Evolutionary conservation across 2,888 invertebrate genomes (phyloP), one percentile per base, ranked within the genome.

Genomic region (Drosophila barbarae): DNA sequence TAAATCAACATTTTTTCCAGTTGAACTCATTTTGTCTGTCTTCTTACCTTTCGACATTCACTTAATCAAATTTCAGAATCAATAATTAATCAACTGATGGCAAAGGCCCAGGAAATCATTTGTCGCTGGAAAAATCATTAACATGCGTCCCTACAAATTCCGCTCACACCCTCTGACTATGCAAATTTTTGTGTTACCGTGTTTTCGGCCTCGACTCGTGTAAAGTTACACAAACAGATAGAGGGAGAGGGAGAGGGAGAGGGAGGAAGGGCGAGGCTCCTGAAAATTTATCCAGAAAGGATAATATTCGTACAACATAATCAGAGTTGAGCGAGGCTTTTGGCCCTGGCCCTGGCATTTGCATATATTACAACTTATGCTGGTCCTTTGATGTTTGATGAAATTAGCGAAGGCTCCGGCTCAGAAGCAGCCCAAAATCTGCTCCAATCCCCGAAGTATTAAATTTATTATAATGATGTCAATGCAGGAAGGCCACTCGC

Each of bases 281-380:
- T 39, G 51, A 12, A 57, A 44, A n/a, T 44, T 32, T 35, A 57
- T 57, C 57, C 63, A 60, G 38, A 61, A 77, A 76, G 80, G 84
- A 80, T 83, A 73, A 75, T 77, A 77, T 75, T 72, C 73, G 75
- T 73, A 82, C 81, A 80, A 74, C 79, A 80, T 81, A 84, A 80
- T 80, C 81, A 76, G 78, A 73, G 81, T 47, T 52, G 72, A 66
- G 60, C 71, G 42, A 61, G 46, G 46, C 38, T 36, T 53, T 65
- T 70, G 26, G 26, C 7, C n/a, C 6, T 28, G 44, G 56, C 21
- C 23, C 70, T 68, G 64, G 84, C 79, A 81, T 84, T 84, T 81
- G 82, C 81, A 81, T 81, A 81, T 61, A 84, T 84, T 81, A 84
- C 57, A 39, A 54, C 60, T 55, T 65, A 60, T 63, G 53, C 30